A percentile compares a stretch with the other conserved stretches of the same genome.
Conservation (phyloP, 2,113 vertebrate genomes). For the Globicephala melas region DNA sequence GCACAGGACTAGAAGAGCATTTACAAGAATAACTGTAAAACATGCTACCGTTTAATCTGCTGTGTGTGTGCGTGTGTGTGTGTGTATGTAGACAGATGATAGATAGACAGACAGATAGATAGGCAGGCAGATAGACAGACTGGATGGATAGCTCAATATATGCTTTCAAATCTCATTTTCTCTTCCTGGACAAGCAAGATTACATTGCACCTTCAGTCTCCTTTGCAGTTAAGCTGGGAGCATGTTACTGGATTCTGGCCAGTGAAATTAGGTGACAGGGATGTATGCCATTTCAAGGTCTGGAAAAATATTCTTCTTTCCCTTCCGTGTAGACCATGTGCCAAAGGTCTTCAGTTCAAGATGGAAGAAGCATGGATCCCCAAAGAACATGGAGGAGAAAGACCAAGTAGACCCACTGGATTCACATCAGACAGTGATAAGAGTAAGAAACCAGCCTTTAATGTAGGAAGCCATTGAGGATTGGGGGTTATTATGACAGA, state of each 20-base stretch:
- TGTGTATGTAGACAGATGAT: rapidly evolving
- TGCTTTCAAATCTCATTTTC: background rate
- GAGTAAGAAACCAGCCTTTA: background rate
- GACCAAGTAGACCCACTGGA: background rate
- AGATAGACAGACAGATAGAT: background rate
- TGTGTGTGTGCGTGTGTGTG: rapidly evolving
- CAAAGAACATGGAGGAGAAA: background rate
- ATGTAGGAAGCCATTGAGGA: background rate
- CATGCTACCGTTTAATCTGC: background rate
- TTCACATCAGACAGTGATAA: background rate
- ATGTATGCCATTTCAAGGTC: rapidly evolving
- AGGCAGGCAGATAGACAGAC: background rate
- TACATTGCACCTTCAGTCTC: background rate
- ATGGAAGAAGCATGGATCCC: background rate
- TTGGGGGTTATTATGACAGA: no score
- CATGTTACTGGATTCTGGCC: background rate
- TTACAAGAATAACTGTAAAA: background rate
- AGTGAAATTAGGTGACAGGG: background rate
- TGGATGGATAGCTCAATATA: background rate
- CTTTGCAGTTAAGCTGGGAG: background rate
- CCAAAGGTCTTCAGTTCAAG: background rate
- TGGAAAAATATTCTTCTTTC: background rate
- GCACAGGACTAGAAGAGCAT: background rate
- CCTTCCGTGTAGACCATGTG: background rate
- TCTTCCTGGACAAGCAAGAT: background rate